Conservation (phyloP, 2,797 vertebrate species). For the Tolypeutes matacus region DNA sequence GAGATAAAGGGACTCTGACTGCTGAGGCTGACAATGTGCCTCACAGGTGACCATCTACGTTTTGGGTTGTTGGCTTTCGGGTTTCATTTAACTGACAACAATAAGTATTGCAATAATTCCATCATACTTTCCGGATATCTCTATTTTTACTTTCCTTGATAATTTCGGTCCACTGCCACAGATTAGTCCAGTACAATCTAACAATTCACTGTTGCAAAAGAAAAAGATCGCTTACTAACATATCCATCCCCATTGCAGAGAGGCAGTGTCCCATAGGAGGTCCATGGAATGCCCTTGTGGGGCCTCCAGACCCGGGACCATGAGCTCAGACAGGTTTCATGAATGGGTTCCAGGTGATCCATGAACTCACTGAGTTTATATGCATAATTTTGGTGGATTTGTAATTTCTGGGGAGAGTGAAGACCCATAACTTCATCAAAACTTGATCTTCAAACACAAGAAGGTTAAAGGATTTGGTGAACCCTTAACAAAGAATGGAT, state of each 20-base stretch:
- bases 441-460: background rate
- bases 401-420: background rate
- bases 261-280: background rate
- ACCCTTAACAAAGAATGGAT: too few relatives aligned
- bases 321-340: too few relatives aligned
- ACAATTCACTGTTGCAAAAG: background rate
- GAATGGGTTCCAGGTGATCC: too few relatives aligned
- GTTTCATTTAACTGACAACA: background rate
- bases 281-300: rapidly evolving
- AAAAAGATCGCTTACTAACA: rapidly evolving
- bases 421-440: background rate
- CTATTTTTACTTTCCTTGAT: background rate
- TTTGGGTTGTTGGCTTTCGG: background rate
- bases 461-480: background rate
- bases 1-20: background rate
- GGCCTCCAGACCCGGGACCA: too few relatives aligned
- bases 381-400: background rate
- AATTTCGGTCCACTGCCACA: background rate
- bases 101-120: background rate
- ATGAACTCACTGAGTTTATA: too few relatives aligned
- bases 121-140: background rate
- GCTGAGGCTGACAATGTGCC: background rate
- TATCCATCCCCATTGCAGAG: rapidly evolving
- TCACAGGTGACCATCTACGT: rapidly evolving
- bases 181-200: rapidly evolving